These are phyloP conservation scores for Eudyptes chrysolophus DNA, from an alignment of 2,113 vertebrate genomes.

Conservation along the genomic window DNA sequence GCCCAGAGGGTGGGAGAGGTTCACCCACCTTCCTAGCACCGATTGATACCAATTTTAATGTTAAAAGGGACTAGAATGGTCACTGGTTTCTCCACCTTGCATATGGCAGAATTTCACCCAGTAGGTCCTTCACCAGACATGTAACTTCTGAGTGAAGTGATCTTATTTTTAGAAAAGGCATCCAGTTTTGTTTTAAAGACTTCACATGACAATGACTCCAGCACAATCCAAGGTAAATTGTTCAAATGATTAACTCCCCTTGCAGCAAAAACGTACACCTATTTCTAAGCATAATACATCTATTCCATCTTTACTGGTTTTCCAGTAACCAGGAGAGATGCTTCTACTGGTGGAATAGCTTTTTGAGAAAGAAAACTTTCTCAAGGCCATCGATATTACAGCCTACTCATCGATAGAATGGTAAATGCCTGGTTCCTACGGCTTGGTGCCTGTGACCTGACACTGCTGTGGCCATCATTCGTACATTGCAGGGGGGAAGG, in stretches of 20 bases:
- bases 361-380: not conserved
- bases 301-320: not conserved
- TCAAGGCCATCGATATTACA: not conserved
- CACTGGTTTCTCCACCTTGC: not conserved
- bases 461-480: no score
- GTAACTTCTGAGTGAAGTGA: not conserved
- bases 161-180: not conserved
- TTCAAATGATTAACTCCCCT: not conserved
- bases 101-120: not conserved
- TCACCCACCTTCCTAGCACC: not conserved
- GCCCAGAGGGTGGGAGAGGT: not conserved
- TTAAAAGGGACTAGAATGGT: not conserved
- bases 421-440: not conserved
- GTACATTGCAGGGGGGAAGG: not conserved
- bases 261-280: rapidly evolving
- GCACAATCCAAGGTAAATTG: not conserved
- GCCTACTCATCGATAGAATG: not conserved
- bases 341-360: not conserved
- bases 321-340: not conserved
- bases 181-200: not conserved
- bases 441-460: not conserved
- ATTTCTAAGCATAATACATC: not conserved
- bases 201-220: not conserved
- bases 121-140: not conserved
- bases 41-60: not conserved